These are phyloP conservation scores for Saturnia japonica DNA, from an alignment of 2,888 invertebrate species.

Conservation along the genomic window DNA sequence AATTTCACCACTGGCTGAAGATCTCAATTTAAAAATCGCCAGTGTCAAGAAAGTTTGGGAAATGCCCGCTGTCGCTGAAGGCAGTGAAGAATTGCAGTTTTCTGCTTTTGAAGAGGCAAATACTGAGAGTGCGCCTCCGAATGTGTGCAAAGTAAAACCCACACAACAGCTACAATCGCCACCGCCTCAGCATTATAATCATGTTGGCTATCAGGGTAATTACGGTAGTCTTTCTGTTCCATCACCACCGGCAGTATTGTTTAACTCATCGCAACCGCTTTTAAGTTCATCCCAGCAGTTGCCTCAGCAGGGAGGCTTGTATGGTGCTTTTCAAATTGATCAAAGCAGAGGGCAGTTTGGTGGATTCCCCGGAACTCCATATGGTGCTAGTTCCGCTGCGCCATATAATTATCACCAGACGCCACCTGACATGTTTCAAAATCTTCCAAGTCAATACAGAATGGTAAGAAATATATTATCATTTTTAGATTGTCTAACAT, in stretches of 20 bases:
- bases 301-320: constrained; percentile 88
- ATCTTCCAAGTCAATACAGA: constrained; percentile 73
- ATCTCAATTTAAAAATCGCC: constrained; percentile 96
- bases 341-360: constrained; percentile 91
- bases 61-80: constrained; percentile 87
- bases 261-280: constrained; percentile 87
- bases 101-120: constrained; percentile 70
- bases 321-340: constrained; percentile 88
- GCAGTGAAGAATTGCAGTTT: constrained; percentile 74
- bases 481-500: not conserved
- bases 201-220: constrained; percentile 87
- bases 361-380: constrained; percentile 88
- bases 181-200: constrained; percentile 85
- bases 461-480: constrained; percentile 58
- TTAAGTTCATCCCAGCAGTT: constrained; percentile 81
- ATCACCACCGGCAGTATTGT: constrained; percentile 92
- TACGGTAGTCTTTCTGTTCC: constrained; percentile 92
- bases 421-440: constrained; percentile 82
- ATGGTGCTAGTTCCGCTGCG: constrained; percentile 84
- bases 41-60: constrained; percentile 96
- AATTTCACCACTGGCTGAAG: constrained; percentile 91
- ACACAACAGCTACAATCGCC: constrained; percentile 89
- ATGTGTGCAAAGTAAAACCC: constrained; percentile 93
- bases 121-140: constrained; percentile 82
- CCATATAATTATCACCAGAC: constrained; percentile 91